phyloP scores from a whole-genome alignment of 2,888 invertebrate genomes.

The Neoscelio sp. region DNA sequence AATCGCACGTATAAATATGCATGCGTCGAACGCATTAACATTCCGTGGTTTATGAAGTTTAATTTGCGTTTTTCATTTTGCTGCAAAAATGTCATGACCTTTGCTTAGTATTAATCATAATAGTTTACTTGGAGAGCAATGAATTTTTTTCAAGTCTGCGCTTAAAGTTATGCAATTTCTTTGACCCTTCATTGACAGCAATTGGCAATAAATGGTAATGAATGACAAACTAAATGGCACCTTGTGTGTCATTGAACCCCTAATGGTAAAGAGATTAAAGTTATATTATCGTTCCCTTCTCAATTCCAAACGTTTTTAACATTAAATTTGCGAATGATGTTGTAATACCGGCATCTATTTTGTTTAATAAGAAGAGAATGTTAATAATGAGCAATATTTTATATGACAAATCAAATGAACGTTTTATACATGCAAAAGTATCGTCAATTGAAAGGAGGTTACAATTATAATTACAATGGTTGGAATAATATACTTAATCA shows the following conservation, averaged over 20 bases:
- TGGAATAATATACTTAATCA: no score
- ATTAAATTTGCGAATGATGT: no score
- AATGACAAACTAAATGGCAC: constrained; percentile 20
- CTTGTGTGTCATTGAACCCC: constrained; percentile 18
- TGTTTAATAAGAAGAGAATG: no score
- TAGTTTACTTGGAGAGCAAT: constrained; percentile 19
- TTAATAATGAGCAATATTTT: no score
- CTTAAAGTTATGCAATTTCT: constrained; percentile 7
- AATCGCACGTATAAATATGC: constrained; percentile 14
- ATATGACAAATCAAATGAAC: no score
- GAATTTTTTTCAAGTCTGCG: constrained; percentile 4
- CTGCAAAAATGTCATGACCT: not conserved
- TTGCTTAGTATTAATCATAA: constrained; percentile 6
- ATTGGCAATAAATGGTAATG: constrained; percentile 34
- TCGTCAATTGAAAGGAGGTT: no score
- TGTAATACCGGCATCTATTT: no score
- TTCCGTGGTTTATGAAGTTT: constrained; percentile 4
- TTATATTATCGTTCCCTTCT: constrained; percentile 13
- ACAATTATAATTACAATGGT: no score
- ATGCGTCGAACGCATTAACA: constrained; percentile 7
- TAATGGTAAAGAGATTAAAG: no score
- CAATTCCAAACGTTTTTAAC: constrained; percentile 7
- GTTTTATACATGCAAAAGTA: no score
- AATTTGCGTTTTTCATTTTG: not conserved
- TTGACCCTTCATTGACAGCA: not conserved